These are phyloP conservation scores for Smittia aterrima DNA, from an alignment of 2,888 invertebrate species.

Conservation along the genomic window DNA sequence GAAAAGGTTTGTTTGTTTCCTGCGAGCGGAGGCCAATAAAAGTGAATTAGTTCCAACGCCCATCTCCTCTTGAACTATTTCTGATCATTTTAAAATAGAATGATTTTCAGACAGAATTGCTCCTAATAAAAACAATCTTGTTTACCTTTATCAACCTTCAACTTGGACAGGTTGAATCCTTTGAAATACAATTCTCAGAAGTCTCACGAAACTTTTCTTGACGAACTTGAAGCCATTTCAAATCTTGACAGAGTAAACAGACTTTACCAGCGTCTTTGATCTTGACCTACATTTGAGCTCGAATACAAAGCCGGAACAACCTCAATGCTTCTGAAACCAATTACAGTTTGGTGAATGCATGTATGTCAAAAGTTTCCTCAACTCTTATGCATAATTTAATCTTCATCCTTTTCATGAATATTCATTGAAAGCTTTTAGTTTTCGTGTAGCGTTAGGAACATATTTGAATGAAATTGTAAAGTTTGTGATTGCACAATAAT, in stretches of 20 bases:
- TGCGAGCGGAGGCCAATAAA: no score
- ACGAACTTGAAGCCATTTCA: no score
- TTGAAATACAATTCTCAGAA: no score
- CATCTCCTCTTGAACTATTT: neutral
- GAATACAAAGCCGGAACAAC: neutral
- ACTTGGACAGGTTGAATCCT: neutral
- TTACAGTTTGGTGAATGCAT: neutral
- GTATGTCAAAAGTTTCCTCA: neutral
- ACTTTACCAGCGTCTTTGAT: no score
- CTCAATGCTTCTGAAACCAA: neutral
- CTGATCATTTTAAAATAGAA: neutral
- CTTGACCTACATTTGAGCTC: slow-evolving; percentile 16
- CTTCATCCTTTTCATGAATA: neutral
- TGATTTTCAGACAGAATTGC: no score
- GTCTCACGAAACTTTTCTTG: no score
- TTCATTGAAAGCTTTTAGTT: neutral
- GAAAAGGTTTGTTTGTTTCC: no score
- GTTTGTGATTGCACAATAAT: no score
- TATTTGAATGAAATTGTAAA: neutral
- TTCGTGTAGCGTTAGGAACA: neutral
- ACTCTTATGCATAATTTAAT: neutral
- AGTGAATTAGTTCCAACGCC: no score
- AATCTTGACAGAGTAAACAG: no score
- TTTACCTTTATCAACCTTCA: neutral
- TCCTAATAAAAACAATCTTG: no score